phyloP scores from a whole-genome alignment of 2,888 invertebrate genomes.

The Dryococelus australis region DNA sequence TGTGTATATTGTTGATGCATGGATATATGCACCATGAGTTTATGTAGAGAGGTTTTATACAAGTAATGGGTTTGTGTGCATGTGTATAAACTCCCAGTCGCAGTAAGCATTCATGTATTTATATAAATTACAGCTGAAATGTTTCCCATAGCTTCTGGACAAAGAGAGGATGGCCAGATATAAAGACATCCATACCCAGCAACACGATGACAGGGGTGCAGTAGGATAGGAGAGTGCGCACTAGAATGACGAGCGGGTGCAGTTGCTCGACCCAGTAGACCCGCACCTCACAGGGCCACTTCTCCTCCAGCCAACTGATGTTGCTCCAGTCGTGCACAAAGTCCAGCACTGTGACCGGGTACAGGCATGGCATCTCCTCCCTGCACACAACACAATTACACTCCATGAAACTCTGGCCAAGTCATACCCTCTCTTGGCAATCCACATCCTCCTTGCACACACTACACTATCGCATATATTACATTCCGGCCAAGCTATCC shows the following conservation, averaged over 20 bases:
- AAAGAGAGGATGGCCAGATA: too few relatives aligned
- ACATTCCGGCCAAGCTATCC: too few relatives aligned
- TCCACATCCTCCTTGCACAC: not conserved
- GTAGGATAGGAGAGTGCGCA: slow-evolving; percentile 54
- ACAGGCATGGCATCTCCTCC: slow-evolving; percentile 11
- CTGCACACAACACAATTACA: too few relatives aligned
- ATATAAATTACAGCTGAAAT: too few relatives aligned
- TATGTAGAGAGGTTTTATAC: too few relatives aligned
- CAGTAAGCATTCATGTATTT: too few relatives aligned
- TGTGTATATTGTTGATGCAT: too few relatives aligned
- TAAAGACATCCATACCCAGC: slow-evolving; percentile 55
- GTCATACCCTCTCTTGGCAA: slow-evolving; percentile 33
- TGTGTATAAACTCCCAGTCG: too few relatives aligned
- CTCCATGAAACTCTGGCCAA: slow-evolving; percentile 19
- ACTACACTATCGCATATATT: too few relatives aligned
- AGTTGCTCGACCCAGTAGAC: slow-evolving; percentile 53
- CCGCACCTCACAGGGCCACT: slow-evolving; percentile 56
- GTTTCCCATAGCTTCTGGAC: too few relatives aligned
- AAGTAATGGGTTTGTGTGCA: too few relatives aligned
- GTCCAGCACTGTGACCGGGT: slow-evolving; percentile 33
- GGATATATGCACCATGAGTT: too few relatives aligned
- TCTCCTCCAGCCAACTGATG: slow-evolving; percentile 31
- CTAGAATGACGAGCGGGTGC: slow-evolving; percentile 53
- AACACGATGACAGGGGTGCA: slow-evolving; percentile 55
- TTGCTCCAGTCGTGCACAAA: slow-evolving; percentile 1